phyloP scores from a whole-genome alignment of 2,888 invertebrate genomes.

The Lysandra bellargus region DNA sequence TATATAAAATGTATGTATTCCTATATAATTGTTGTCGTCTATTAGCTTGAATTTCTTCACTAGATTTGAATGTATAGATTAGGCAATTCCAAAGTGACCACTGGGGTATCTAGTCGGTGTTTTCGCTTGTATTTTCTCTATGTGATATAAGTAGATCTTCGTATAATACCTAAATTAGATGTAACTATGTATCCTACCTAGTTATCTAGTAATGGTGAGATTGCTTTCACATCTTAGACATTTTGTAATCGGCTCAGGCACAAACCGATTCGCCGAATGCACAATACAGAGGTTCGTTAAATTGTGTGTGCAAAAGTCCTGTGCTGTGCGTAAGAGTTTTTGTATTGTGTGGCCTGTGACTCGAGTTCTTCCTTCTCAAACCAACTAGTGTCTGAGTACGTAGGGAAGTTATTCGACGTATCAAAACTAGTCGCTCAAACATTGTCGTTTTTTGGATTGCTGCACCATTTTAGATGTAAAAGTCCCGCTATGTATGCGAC shows the following conservation, averaged over 20 bases:
- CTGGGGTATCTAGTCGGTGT: not conserved
- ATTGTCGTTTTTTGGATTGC: constrained; percentile 32
- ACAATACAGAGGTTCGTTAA: constrained; percentile 18
- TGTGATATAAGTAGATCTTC: constrained; percentile 23
- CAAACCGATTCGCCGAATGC: not conserved
- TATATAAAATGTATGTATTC: constrained; percentile 11
- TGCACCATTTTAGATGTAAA: constrained; percentile 33
- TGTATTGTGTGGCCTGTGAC: constrained; percentile 3
- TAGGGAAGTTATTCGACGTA: constrained; percentile 20
- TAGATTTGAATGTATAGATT: constrained; percentile 21
- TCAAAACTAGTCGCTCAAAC: constrained; percentile 26
- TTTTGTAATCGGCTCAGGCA: not conserved
- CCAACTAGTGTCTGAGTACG: not conserved
- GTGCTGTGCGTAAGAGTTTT: not conserved
- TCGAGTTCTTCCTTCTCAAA: not conserved
- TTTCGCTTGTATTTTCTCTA: constrained; percentile 25
- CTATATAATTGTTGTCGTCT: not conserved
- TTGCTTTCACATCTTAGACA: constrained; percentile 9
- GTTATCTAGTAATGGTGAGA: constrained; percentile 10
- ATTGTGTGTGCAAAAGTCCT: constrained; percentile 22
- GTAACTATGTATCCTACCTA: constrained; percentile 14
- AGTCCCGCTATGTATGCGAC: constrained; percentile 29
- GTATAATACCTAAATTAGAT: not conserved
- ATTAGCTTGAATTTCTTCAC: constrained; percentile 7
- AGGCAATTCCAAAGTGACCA: not conserved